phyloP scores from a whole-genome alignment of 1,140 invertebrate species.

The Aporrectodea caliginosa region DNA sequence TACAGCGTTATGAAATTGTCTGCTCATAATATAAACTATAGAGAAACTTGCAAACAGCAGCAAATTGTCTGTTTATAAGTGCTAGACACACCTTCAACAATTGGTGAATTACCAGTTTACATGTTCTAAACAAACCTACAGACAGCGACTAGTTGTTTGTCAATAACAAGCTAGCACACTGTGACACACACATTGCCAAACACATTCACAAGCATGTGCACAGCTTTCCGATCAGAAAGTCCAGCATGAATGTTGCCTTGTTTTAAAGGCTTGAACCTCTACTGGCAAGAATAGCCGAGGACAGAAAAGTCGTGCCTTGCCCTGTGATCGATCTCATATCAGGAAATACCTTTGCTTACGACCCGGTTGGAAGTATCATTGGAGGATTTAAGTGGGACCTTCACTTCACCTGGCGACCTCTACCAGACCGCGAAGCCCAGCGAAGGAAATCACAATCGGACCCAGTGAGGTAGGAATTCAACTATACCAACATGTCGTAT shows the following conservation, averaged over 20 bases:
- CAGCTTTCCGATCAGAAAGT: not conserved
- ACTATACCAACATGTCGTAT: too few relatives aligned
- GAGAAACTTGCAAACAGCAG: too few relatives aligned
- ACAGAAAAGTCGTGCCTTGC: conserved; percentile 78
- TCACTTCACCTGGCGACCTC: conserved; percentile 63
- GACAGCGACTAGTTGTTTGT: too few relatives aligned
- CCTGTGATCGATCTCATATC: conserved; percentile 96
- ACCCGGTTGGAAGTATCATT: conserved; percentile 56
- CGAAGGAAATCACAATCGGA: conserved; percentile 9
- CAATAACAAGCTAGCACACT: too few relatives aligned
- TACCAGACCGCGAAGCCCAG: conserved; percentile 8
- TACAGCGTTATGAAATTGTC: too few relatives aligned
- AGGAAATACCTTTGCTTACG: conserved; percentile 92
- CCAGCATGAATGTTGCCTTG: not conserved
- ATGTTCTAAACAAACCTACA: too few relatives aligned
- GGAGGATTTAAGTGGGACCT: conserved; percentile 98
- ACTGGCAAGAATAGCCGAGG: conserved; percentile 85
- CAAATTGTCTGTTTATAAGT: too few relatives aligned
- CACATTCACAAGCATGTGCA: not conserved
- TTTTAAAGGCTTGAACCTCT: conserved; percentile 84
- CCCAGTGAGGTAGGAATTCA: conserved; percentile 59
- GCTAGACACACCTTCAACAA: too few relatives aligned
- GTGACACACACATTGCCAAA: too few relatives aligned
- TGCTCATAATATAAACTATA: too few relatives aligned
- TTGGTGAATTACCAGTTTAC: too few relatives aligned